A percentile compares a stretch with the other conserved stretches of the same genome.
Evolutionary conservation across 2,797 vertebrate species (phyloP).

Genomic region (Acipenser ruthenus): DNA sequence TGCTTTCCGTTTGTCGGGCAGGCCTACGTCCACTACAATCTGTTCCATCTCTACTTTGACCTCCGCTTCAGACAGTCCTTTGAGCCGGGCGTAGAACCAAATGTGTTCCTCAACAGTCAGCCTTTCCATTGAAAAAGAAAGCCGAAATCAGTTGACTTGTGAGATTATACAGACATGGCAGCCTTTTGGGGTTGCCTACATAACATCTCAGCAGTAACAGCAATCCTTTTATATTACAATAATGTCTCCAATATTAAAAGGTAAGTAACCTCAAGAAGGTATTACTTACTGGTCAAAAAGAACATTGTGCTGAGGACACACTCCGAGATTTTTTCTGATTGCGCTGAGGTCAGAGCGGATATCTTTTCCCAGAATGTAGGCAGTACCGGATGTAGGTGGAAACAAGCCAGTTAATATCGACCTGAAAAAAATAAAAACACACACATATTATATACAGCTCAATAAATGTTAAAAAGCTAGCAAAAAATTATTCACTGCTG

Average conservation of each 20-base stretch:
- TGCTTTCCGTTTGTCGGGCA: conserved; percentile 82
- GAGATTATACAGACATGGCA: conserved; percentile 56
- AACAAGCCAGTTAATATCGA: conserved; percentile 95
- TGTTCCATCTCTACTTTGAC: conserved; percentile 91
- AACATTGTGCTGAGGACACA: conserved; percentile 97
- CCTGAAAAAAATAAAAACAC: conserved; percentile 55
- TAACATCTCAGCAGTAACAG: too few species aligned
- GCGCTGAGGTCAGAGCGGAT: conserved; percentile 81
- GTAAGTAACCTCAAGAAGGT: background rate
- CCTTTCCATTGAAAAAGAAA: conserved; percentile 46
- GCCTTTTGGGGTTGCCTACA: background rate
- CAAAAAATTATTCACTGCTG: too few species aligned
- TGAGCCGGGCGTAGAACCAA: conserved; percentile 94
- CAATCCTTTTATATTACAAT: too few species aligned
- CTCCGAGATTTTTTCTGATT: conserved; percentile 87
- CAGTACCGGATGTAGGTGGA: conserved; percentile 90
- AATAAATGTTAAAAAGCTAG: background rate
- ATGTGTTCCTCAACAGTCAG: conserved; percentile 95
- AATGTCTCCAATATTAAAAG: background rate
- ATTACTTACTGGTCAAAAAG: conserved; percentile 77
- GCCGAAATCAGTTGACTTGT: background rate
- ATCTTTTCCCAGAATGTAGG: conserved; percentile 92
- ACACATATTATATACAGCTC: conserved; percentile 1
- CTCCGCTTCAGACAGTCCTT: conserved; percentile 78
- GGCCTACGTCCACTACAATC: conserved; percentile 81